Evolutionary conservation across 2,888 invertebrate genomes (phyloP).

Genomic region (Campoplex nolae): DNA sequence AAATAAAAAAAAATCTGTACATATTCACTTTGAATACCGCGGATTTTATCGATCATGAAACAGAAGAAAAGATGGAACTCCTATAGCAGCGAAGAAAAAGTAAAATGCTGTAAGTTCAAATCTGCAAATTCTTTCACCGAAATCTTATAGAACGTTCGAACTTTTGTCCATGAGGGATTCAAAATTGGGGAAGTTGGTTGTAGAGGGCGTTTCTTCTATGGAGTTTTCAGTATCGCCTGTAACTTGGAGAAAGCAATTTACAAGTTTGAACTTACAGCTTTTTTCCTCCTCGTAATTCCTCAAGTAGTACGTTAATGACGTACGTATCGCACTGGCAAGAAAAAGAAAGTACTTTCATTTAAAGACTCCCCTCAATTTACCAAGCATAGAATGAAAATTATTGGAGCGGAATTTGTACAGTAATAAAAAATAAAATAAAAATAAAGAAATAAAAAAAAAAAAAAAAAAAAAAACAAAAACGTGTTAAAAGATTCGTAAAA

Average conservation of each 20-base stretch:
- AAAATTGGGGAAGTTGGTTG: slow-evolving; percentile 40
- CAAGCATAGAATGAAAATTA: neutral
- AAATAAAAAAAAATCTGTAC: neutral
- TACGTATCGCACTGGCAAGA: neutral
- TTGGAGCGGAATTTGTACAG: neutral
- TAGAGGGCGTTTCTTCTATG: slow-evolving; percentile 1
- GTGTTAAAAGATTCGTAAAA: neutral
- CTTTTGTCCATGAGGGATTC: slow-evolving; percentile 21
- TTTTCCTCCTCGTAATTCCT: slow-evolving; percentile 28
- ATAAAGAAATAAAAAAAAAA: neutral
- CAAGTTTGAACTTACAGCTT: slow-evolving; percentile 38
- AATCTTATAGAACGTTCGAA: slow-evolving; percentile 21
- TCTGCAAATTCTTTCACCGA: slow-evolving; percentile 23
- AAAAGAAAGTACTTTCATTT: neutral
- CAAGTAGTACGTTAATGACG: slow-evolving; percentile 8
- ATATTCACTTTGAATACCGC: neutral
- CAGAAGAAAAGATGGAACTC: neutral
- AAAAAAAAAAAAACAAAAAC: neutral
- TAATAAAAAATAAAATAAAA: neutral
- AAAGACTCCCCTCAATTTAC: neutral
- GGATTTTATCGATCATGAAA: slow-evolving; percentile 3
- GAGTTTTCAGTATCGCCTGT: slow-evolving; percentile 15
- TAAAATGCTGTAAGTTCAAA: slow-evolving; percentile 16
- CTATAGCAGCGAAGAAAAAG: slow-evolving; percentile 4
- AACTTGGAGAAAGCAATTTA: slow-evolving; percentile 34